Base-by-base conservation (phyloP, 30 jellyfish, hydroid and myxozoan genomes). In the Aurelia coerulea region DNA sequence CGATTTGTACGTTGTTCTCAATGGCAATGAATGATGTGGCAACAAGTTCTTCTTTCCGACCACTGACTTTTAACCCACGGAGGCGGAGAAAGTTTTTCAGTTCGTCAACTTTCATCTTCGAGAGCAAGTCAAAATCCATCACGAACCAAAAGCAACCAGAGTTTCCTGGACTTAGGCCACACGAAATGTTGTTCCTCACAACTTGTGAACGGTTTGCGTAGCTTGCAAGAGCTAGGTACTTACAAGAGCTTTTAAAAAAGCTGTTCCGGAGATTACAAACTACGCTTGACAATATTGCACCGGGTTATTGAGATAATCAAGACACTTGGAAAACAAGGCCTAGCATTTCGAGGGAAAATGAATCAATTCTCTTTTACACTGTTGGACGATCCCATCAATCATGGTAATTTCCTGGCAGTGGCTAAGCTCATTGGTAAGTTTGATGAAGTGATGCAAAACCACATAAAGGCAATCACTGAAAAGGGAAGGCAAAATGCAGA, bases 1-100 rank as follows among this genome's bases (percentile, higher is more conserved):
- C 10, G 11, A 42, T 42, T 42, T 42, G 53, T 15, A 87, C 78
- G 56, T 76, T 59, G 64, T 85, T 85, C 59, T 85, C 90, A 10
- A 74, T 63, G 5, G 77, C 95, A 33, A 67, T 52, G 65, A 73
- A 85, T 53, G 75, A 85, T 39, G 74, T 23, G 32, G 94, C 94
- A 29, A 76, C 89, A 16, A 81, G 41, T 39, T 81, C 91, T 41
- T 79, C 56, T 63, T 79, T 79, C 42, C 79, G 80, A 42, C 68
- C 89, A 60, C 75, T 17, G 11, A 79, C 79, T 64, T 79, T 79
- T 32, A 79, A 56, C 5, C 89, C 80, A 31, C 80, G 67, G 4
- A 79, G 70, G 42, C 80, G 68, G n/a, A 79, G 54, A 77, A 56
- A 77, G 49, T n/a, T 59, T 51, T 77, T 77, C 46, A 77, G 46